Percentiles rank a stretch among this genome's conserved stretches.
Evolutionary conservation across 2,888 invertebrate species (phyloP).

Genomic region (Endotricha flammealis): DNA sequence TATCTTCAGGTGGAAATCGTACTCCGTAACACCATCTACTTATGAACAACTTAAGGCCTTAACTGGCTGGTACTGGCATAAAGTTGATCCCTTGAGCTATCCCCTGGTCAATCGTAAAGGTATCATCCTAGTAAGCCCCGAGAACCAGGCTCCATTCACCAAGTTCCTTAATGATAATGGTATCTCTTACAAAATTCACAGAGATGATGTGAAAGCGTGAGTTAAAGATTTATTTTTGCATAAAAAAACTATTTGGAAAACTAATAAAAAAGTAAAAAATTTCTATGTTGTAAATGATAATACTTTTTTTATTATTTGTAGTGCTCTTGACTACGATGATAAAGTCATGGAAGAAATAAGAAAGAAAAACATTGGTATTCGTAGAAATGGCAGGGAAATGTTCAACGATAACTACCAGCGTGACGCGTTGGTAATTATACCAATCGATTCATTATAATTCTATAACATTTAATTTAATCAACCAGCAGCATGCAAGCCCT

Average conservation of each 20-base stretch:
- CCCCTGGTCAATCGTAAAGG: background rate
- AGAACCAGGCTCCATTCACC: background rate
- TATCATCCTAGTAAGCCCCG: background rate
- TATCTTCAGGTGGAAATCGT: background rate
- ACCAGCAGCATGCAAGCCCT: too few species aligned
- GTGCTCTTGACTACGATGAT: constrained; percentile 51
- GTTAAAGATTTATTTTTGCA: too few species aligned
- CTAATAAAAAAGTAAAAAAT: too few species aligned
- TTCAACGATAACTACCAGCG: constrained; percentile 61
- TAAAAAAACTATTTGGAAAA: too few species aligned
- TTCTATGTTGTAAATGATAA: too few species aligned
- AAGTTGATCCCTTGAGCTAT: background rate
- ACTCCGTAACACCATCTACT: background rate
- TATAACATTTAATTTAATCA: too few species aligned
- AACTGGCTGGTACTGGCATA: background rate
- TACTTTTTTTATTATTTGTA: constrained; percentile 32
- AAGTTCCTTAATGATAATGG: background rate
- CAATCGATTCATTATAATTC: too few species aligned
- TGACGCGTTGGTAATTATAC: constrained; percentile 43
- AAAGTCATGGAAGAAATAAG: constrained; percentile 33
- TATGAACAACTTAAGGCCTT: background rate
- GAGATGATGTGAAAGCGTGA: background rate
- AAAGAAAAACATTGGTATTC: constrained; percentile 22
- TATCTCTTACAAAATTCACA: background rate
- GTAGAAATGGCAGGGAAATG: constrained; percentile 41